phyloP scores from a whole-genome alignment of 1,140 invertebrate genomes.

The Drosophila ohnishii region DNA sequence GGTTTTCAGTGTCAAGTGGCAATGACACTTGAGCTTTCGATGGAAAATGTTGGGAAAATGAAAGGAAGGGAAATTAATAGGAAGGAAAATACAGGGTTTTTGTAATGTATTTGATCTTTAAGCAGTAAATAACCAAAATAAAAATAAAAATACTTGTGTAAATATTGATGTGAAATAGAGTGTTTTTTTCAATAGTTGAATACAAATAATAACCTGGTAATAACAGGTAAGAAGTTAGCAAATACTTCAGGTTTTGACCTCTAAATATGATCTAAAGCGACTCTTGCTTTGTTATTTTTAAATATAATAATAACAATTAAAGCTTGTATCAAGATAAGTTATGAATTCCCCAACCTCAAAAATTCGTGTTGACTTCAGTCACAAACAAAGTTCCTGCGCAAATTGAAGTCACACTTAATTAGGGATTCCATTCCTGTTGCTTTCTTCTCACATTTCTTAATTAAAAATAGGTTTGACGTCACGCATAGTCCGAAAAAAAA shows the following conservation, averaged over 20 bases:
- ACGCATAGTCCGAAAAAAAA: not conserved
- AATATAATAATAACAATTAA: not conserved
- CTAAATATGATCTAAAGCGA: not conserved
- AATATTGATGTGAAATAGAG: no score
- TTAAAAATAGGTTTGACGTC: conserved; percentile 34
- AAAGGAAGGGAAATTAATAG: not conserved
- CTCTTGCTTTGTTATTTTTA: not conserved
- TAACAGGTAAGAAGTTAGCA: not conserved
- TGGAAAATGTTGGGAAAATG: not conserved
- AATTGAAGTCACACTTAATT: conserved; percentile 20
- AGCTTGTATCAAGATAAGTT: conserved; percentile 1
- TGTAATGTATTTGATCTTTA: not conserved
- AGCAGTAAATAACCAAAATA: no score
- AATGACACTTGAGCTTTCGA: conserved; percentile 22
- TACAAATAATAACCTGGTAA: no score
- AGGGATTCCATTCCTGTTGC: not conserved
- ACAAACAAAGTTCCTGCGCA: not conserved
- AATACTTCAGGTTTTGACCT: no score
- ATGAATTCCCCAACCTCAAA: not conserved
- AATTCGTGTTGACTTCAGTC: not conserved
- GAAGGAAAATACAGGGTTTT: no score
- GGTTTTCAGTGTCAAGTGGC: conserved; percentile 48
- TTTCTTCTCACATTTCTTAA: conserved; percentile 39
- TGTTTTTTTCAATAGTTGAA: no score
- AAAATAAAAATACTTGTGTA: no score